phyloP scores from a whole-genome alignment of 2,113 vertebrate genomes.

The Pipra filicauda region DNA sequence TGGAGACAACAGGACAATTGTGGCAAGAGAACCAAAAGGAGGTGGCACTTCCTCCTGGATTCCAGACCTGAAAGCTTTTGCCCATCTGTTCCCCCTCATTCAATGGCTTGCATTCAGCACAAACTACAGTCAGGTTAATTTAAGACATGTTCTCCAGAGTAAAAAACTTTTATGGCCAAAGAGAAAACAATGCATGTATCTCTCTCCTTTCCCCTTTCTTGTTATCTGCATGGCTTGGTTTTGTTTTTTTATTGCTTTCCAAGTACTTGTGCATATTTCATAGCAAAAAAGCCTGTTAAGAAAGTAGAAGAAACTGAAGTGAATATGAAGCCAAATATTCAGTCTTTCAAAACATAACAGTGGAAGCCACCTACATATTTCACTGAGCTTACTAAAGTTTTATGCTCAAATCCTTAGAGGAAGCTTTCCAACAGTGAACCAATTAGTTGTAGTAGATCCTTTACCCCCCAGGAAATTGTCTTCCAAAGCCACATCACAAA shows the following conservation, averaged over 20 bases:
- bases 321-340: background rate
- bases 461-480: background rate
- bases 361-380: background rate
- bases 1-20: background rate
- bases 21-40: background rate
- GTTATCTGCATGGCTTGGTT: background rate
- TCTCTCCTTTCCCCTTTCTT: background rate
- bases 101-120: background rate
- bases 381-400: background rate
- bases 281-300: background rate
- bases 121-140: background rate
- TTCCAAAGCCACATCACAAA: background rate
- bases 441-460: background rate
- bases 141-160: background rate
- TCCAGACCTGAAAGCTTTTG: background rate
- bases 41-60: background rate
- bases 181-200: background rate
- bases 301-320: background rate
- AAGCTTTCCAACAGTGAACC: background rate
- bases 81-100: background rate
- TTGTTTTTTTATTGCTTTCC: background rate
- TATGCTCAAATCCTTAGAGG: background rate
- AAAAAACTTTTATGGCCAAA: background rate
- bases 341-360: background rate
- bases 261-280: background rate